Conservation (phyloP, 2,797 vertebrate genomes). For the Ataeniobius toweri region DNA sequence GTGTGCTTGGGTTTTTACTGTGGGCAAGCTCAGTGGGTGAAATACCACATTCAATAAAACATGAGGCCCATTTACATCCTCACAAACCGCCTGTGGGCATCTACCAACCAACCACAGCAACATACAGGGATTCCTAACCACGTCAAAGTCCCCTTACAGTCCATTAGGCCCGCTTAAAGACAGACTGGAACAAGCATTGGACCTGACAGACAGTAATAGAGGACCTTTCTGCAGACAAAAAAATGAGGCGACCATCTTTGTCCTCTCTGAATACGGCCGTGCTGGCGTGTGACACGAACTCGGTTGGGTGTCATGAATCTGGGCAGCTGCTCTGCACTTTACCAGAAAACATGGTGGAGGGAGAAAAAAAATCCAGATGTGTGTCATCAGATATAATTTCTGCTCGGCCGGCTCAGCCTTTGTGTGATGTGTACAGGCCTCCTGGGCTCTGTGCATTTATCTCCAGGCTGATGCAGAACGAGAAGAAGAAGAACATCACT, state of each 20-base stretch:
- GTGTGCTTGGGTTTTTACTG: neutral
- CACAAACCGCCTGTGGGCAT: constrained; percentile 45
- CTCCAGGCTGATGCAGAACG: constrained; percentile 25
- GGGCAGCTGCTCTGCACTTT: constrained; percentile 31
- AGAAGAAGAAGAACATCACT: constrained; percentile 45
- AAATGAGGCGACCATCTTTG: constrained; percentile 37
- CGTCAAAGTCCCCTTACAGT: constrained; percentile 57
- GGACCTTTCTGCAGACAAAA: constrained; percentile 34
- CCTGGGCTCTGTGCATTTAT: constrained; percentile 49
- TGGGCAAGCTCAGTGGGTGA: constrained; percentile 7
- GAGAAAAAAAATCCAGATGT: constrained; percentile 42
- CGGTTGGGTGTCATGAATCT: constrained; percentile 19
- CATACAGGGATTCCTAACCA: constrained; percentile 51
- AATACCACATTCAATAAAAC: constrained; percentile 41
- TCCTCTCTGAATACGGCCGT: constrained; percentile 21
- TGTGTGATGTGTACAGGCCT: constrained; percentile 52
- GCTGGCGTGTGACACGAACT: constrained; percentile 49
- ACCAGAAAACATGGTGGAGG: neutral
- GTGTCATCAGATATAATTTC: constrained; percentile 62
- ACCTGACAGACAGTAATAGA: constrained; percentile 57
- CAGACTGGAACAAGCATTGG: constrained; percentile 47
- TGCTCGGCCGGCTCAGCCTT: constrained; percentile 39
- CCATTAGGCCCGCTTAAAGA: constrained; percentile 48
- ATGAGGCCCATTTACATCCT: constrained; percentile 36
- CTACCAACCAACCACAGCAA: constrained; percentile 32